Base-by-base conservation (phyloP, 1,140 invertebrate genomes). In the Apis cerana region DNA sequence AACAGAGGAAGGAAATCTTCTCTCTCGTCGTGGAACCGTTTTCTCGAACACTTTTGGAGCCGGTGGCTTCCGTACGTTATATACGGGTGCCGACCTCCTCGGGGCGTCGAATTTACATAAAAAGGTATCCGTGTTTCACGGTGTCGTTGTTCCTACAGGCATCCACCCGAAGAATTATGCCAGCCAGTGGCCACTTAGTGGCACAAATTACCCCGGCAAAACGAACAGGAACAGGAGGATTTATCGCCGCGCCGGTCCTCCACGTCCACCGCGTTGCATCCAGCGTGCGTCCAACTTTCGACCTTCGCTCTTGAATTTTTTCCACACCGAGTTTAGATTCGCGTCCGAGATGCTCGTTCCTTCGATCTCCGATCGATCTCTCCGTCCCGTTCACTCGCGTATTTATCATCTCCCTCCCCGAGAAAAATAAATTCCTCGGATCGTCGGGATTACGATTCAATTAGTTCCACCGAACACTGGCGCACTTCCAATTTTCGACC, bases 151-250 rank as follows among this genome's bases (percentile, higher is more conserved):
- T 85, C 77, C 76, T 80, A 75, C 23, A 75, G 71, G 80, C 85
- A 83, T 72, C 86, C 83, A 23, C 79, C 79, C 67, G 69, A 77
- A 75, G 76, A 88, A 79, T 88, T 88, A 88, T 88, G 86, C 76
- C 61, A 23, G 79, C 74, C 68, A 64, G 86, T 82, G 84, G 80
- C 76, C 87, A 80, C 79, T 88, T 88, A 88, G 80, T 80, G 87
- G 87, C 86, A 85, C 87, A 88, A 88, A 88, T 88, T 88, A 88
- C 83, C 77, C 84, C 77, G 75, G 68, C 84, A 85, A 88, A 88
- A 85, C 85, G 86, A 88, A 67, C 64, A 77, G 43, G 72, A 83
- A 88, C 70, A n/a, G 61, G 54, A 74, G 83, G 80, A 88, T 88
- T 88, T 88, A 88, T 88, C 84, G 72, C 76, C 72, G 48, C 23